A percentile compares a stretch with the other conserved stretches of the same genome.
Evolutionary conservation across 2,113 vertebrate species (phyloP).

Genomic region (Nibea coibor): DNA sequence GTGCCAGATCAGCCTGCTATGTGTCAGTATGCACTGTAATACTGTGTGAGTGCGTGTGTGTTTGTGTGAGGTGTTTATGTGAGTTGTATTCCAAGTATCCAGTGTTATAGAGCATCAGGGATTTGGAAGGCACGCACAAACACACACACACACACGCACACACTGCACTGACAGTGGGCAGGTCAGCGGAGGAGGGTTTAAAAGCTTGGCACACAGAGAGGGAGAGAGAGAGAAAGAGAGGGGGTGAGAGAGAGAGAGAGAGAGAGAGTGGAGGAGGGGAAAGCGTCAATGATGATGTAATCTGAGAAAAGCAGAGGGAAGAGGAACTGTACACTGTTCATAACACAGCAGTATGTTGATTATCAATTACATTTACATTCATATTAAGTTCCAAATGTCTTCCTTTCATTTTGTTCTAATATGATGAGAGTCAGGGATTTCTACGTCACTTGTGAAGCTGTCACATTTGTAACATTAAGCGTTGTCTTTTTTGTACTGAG

Average conservation of each 20-base stretch:
- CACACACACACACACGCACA: conserved; percentile 13
- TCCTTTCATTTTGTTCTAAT: not conserved
- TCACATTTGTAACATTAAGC: not conserved
- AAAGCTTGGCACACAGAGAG: conserved; percentile 56
- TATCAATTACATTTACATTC: not conserved
- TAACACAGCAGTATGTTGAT: too few relatives aligned
- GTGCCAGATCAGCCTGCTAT: conserved; percentile 23
- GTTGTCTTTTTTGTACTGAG: not conserved
- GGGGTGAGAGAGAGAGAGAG: conserved; percentile 7
- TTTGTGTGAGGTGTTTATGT: conserved; percentile 11
- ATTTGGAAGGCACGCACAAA: conserved; percentile 44
- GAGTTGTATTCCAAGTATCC: conserved; percentile 38
- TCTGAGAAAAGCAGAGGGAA: conserved; percentile 49
- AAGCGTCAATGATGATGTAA: conserved; percentile 62
- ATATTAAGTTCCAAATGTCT: not conserved
- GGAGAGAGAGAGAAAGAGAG: not conserved
- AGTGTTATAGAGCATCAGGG: conserved; percentile 33
- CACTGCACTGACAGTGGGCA: conserved; percentile 29
- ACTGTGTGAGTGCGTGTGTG: conserved; percentile 12
- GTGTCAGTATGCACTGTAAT: conserved; percentile 10
- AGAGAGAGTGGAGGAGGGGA: conserved; percentile 51
- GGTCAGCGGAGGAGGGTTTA: conserved; percentile 67
- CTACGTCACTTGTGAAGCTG: not conserved
- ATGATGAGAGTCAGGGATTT: not conserved
- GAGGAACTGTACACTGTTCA: not conserved